Evolutionary conservation across 2,797 vertebrate species (phyloP), one percentile per base, ranked within the genome.

Genomic region (Glyptemys insculpta): DNA sequence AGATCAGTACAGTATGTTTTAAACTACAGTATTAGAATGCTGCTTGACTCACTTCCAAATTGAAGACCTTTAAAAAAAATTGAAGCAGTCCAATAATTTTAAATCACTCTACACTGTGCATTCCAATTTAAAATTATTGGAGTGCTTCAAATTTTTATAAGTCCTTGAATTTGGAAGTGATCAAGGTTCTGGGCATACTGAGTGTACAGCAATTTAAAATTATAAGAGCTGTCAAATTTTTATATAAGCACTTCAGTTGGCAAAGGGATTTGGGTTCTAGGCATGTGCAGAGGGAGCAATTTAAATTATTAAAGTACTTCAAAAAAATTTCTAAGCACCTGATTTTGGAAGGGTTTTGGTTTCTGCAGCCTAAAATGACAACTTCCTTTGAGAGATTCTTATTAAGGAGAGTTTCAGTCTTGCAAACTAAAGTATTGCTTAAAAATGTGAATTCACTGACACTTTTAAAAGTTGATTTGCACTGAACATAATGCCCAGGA

Each of bases 101-200:
- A 98, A 98, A 98, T 98, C 98, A 98, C 98, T 98, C 98, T 98
- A 97, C 98, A 98, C 98, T 98, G 97, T 98, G 98, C 98, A 97
- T 98, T 98, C 98, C 98, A 98, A 98, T 98, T 98, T 98, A 98
- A 98, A 98, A 98, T 98, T 98, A 98, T 98, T 98, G 98, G 98
- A 98, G 98, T 98, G 98, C 98, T 98, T 98, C 98, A 98, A 98
- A 98, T 98, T 98, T 98, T 98, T 98, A 98, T 98, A 98, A 98
- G 98, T 98, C 98, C 98, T 98, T 98, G 98, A 98, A 98, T 98
- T 98, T 98, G 98, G 98, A 98, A 98, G 98, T 98, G 98, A 98
- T 98, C 98, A 98, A 98, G 98, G 98, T 98, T 98, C 98, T 98
- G 98, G 98, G 98, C 98, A 98, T 98, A 98, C 97, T 98, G 98